phyloP scores from a whole-genome alignment of 2,888 invertebrate species.

The Amphipyra berbera region DNA sequence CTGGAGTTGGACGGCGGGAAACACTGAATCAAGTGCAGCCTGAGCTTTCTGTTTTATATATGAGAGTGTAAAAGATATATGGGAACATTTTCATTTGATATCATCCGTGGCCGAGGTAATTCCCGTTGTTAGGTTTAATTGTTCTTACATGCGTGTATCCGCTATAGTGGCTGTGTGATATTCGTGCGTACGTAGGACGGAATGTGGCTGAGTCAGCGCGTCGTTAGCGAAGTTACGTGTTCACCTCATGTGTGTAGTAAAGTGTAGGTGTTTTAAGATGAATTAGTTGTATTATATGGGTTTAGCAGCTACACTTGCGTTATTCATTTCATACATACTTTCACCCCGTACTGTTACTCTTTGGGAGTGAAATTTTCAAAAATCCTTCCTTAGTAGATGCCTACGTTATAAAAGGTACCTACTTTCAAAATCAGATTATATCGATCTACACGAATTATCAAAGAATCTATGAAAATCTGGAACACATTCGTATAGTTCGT shows the following conservation, averaged over 20 bases:
- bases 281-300: not conserved
- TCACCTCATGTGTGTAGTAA: not conserved
- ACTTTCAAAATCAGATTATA: too few relatives aligned
- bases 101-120: slow-evolving; percentile 59
- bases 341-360: too few relatives aligned
- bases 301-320: too few relatives aligned
- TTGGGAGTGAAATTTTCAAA: too few relatives aligned
- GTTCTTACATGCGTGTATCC: slow-evolving; percentile 62
- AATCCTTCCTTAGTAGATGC: too few relatives aligned
- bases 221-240: slow-evolving; percentile 4
- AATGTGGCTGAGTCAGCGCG: slow-evolving; percentile 3
- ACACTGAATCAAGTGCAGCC: slow-evolving; percentile 88
- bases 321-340: too few relatives aligned
- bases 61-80: slow-evolving; percentile 83
- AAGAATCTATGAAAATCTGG: too few relatives aligned
- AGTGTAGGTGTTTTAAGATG: not conserved
- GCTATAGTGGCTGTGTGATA: slow-evolving; percentile 31
- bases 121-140: slow-evolving; percentile 65
- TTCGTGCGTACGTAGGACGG: slow-evolving; percentile 22
- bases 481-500: too few relatives aligned
- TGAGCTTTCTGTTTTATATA: slow-evolving; percentile 83
- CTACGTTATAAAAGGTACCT: too few relatives aligned
- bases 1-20: slow-evolving; percentile 88
- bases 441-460: not conserved
- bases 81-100: slow-evolving; percentile 74